phyloP scores from a whole-genome alignment of 2,113 vertebrate genomes.

The Mesembrinibis cayennensis region DNA sequence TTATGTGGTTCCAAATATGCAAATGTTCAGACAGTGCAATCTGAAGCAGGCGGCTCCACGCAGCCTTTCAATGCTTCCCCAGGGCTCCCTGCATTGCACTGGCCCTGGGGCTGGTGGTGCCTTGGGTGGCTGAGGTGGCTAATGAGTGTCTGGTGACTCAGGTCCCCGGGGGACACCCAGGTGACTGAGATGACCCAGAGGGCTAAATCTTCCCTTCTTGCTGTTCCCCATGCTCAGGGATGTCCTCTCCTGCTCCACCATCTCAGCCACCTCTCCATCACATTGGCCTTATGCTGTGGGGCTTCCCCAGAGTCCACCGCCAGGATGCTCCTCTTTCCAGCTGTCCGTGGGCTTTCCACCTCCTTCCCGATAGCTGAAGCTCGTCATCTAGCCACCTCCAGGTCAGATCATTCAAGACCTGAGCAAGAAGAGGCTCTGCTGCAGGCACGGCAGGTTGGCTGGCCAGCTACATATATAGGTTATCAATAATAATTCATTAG shows the following conservation, averaged over 20 bases:
- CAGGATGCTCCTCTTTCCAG: not conserved
- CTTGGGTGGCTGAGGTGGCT: not conserved
- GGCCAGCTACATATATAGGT: no score
- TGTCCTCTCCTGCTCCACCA: not conserved
- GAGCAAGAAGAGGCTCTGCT: not conserved
- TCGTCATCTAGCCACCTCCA: accelerated
- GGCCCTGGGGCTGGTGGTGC: not conserved
- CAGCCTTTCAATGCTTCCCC: not conserved
- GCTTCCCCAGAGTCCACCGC: accelerated
- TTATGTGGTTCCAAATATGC: not conserved
- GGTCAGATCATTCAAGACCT: not conserved
- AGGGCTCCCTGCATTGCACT: accelerated
- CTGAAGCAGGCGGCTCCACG: not conserved
- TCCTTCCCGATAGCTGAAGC: not conserved
- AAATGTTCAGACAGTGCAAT: not conserved
- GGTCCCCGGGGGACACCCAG: not conserved
- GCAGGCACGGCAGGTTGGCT: accelerated
- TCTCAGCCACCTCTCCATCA: not conserved
- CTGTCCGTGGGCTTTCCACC: not conserved
- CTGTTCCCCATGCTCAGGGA: accelerated
- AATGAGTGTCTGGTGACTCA: constrained; percentile 36
- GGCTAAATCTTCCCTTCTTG: not conserved
- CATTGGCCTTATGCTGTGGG: not conserved
- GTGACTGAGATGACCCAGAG: not conserved
- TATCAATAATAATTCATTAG: not conserved